Conservation (phyloP, 2,797 vertebrate genomes). For the Smutsia temminckii region DNA sequence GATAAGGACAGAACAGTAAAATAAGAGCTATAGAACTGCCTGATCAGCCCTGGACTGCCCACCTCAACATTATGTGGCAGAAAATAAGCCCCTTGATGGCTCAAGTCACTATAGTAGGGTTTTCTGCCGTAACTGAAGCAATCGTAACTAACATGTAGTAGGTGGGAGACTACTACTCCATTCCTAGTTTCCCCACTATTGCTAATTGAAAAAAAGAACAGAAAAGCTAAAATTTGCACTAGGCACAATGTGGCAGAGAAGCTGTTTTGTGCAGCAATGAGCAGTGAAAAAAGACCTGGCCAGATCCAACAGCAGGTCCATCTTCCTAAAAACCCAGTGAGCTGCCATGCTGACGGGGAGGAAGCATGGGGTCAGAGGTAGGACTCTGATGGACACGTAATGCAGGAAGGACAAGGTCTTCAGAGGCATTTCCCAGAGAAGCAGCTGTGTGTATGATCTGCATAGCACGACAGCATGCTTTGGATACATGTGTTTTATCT, state of each 20-base stretch:
- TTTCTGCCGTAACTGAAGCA: not conserved
- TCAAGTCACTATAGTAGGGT: not conserved
- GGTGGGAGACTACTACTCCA: not conserved
- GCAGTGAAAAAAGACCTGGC: not conserved
- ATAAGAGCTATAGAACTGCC: accelerated
- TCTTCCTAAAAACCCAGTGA: not conserved
- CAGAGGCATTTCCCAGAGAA: not conserved
- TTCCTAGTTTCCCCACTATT: not conserved
- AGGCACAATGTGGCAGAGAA: not conserved
- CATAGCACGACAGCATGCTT: not conserved
- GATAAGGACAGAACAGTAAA: not conserved
- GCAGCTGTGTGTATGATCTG: too few species aligned
- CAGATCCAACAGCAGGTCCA: not conserved
- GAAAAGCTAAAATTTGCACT: not conserved
- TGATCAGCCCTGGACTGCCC: not conserved
- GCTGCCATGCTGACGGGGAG: accelerated
- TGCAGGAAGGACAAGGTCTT: not conserved
- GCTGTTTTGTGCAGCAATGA: not conserved
- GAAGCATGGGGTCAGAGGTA: too few species aligned
- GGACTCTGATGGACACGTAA: not conserved
- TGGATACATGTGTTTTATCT: not conserved
- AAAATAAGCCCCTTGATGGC: not conserved
- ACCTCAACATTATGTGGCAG: not conserved
- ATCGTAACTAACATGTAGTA: not conserved
- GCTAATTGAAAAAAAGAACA: not conserved